Evolutionary conservation across 2,113 vertebrate genomes (phyloP), one percentile per base, ranked within the genome.

Genomic region (Cheirogaleus medius): DNA sequence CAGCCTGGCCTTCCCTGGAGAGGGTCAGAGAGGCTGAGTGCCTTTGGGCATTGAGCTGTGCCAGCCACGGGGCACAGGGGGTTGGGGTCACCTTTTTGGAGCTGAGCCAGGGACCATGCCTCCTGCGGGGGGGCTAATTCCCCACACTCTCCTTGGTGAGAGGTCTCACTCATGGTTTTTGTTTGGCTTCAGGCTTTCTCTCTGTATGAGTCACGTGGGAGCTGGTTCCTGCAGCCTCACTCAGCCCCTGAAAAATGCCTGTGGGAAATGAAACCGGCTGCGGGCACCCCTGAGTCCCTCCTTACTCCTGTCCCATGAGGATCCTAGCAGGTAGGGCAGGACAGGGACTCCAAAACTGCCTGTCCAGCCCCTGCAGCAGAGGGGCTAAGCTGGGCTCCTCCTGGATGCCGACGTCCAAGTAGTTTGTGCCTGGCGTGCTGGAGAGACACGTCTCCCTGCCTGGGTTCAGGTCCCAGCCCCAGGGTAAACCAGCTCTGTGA

Each of bases 21-120:
- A 34, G 2, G 0, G 3, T 25, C 18, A 15, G 17, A 77, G 56
- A 68, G 42, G 42, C 84, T 0, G 5, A 66, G 54, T 10, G 21
- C 12, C 8, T 63, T 37, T 0, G 15, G 32, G 84, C 44, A 9
- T 11, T 4, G 60, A 42, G 5, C 63, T 5, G 21, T 15, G 60
- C 39, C 29, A 14, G 60, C 34, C 0, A 0, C 0, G 2, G 85
- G 78, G 13, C 47, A 49, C 5, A 0, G 0, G 1, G 89, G 71
- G 6, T 32, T 32, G 74, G 21, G 54, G 6, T 56, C 54, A 23
- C 85, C n/a, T 20, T 32, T 64, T 12, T 9, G 54, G 81, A 68
- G 88, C 18, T 11, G 77, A 84, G 20, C n/a, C 42, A 1, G 11
- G 21, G 66, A 3, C 63, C 23, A 32, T 32, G 4, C 10, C 49